Base-by-base conservation (phyloP, 2,888 invertebrate genomes). In the Rhagonycha fulva region DNA sequence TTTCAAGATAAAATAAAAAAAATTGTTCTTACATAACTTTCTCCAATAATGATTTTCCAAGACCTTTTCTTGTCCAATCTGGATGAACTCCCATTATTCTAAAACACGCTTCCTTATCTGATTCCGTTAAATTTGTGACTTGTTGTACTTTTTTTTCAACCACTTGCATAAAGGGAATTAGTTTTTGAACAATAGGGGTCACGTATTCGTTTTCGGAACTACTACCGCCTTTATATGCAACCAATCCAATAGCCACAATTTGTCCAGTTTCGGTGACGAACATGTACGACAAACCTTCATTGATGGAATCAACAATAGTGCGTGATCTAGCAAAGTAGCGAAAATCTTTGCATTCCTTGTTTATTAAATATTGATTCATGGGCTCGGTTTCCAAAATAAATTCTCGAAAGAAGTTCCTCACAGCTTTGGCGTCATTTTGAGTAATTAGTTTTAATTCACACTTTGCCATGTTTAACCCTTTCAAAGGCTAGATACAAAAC, bases 361-460 rank as follows among this genome's bases (percentile, higher is more conserved):
- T 87, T 72, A 91, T 88, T 63, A 93, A 89, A 63, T 89, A 90
- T 10, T 90, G 86, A 86, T 94, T 94, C 81, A 94, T 88, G 0
- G 94, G 94, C 82, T 94, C 94, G 82, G 94, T 94, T 28, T 90
- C 90, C 88, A 93, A 93, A 90, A 94, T 94, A 85, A 91, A 93
- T 76, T 90, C 90, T 79, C 87, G 85, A 4, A 91, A 84, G 82
- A 91, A 90, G 47, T 88, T 86, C 14, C 92, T 88, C 83, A 92
- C 90, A 71, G 84, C 84, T 10, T 88, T 87, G 74, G 86, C 84
- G 81, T 91, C 90, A 5, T 88, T 85, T n/a, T 0, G 4, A 12
- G 32, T 32, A 32, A 32, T 12, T 12, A 32, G 12, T 12, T 12
- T 32, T 32, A 32, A 32, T 32, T 32, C 32, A 32, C 32, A 32